Evolutionary conservation across 2,797 vertebrate genomes (phyloP).

Genomic region (Poeciliopsis gracilis): DNA sequence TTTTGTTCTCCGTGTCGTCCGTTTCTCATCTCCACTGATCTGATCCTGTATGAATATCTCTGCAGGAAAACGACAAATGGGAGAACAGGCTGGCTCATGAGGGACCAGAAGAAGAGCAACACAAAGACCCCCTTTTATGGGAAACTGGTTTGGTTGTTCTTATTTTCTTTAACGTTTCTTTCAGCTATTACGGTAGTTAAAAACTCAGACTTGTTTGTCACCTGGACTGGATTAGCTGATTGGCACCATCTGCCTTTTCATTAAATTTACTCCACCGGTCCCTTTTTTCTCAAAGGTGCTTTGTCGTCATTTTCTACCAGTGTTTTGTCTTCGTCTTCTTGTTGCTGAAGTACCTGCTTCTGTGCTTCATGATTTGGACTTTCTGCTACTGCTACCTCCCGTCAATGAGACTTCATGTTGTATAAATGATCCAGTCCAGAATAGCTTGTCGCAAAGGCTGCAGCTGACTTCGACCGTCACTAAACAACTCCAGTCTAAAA

Average conservation of each 20-base stretch:
- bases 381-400: background rate
- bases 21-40: conserved; percentile 67
- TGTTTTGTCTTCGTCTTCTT: background rate
- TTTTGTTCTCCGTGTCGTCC: conserved; percentile 72
- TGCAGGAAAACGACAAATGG: conserved; percentile 64
- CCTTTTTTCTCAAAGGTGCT: background rate
- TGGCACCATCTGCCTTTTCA: background rate
- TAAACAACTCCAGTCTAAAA: background rate
- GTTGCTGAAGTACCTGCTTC: background rate
- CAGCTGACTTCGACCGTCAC: background rate
- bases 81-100: conserved; percentile 46
- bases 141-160: background rate
- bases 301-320: background rate
- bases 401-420: background rate
- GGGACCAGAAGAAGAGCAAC: conserved; percentile 65
- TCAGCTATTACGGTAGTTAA: background rate
- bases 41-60: conserved; percentile 67
- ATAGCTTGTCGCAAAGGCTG: background rate
- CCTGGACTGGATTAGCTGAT: background rate
- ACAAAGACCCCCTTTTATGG: conserved; percentile 22
- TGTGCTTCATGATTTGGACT: background rate
- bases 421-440: conserved; percentile 5
- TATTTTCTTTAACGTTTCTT: background rate
- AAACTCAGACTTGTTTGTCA: background rate
- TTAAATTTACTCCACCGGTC: background rate